A percentile compares a stretch with the other conserved stretches of the same genome.
Conservation (phyloP, 2,113 vertebrate genomes). For the Nibea albiflora region DNA sequence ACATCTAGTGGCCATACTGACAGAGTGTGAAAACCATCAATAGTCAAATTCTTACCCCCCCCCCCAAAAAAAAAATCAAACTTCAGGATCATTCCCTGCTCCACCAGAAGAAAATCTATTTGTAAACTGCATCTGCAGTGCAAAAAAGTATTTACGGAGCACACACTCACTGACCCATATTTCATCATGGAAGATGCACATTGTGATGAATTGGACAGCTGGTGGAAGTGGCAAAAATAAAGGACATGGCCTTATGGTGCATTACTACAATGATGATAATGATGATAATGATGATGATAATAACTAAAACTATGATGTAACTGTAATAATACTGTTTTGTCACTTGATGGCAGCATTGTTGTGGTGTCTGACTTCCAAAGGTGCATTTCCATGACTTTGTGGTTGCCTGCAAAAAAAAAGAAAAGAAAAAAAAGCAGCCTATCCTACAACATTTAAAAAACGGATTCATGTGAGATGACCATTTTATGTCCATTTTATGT, state of each 20-base stretch:
- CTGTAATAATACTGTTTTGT: slow-evolving; percentile 22
- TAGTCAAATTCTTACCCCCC: background rate
- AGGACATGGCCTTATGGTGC: background rate
- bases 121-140: background rate
- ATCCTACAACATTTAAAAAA: background rate
- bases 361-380: background rate
- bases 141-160: background rate
- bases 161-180: background rate
- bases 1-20: slow-evolving; percentile 59
- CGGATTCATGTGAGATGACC: background rate
- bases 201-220: slow-evolving; percentile 10
- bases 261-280: slow-evolving; percentile 11
- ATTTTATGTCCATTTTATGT: background rate
- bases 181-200: background rate
- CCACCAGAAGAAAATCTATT: background rate
- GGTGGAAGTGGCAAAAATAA: slow-evolving; percentile 1
- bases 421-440: background rate
- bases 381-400: background rate
- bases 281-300: slow-evolving; percentile 15
- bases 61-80: background rate
- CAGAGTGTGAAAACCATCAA: background rate
- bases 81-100: background rate
- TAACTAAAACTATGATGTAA: background rate
- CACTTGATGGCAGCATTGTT: slow-evolving; percentile 75
- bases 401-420: background rate